phyloP scores from a whole-genome alignment of 2,888 invertebrate genomes.

The Papilio gigon region DNA sequence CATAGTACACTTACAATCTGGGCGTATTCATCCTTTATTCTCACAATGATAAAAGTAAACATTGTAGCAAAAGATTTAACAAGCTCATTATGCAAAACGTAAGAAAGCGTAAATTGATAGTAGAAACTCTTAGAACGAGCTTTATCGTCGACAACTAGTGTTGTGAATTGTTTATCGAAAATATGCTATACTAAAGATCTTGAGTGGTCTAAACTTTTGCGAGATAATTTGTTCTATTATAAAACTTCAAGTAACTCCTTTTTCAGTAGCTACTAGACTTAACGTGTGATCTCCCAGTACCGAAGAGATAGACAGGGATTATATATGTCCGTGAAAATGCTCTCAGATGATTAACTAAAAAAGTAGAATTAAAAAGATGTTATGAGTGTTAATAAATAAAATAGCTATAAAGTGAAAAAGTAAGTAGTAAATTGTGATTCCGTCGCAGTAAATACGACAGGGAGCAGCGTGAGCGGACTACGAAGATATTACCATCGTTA shows the following conservation, averaged over 20 bases:
- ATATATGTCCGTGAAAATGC: neutral
- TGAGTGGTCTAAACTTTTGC: constrained; percentile 12
- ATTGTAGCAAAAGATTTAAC: constrained; percentile 28
- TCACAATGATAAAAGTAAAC: constrained; percentile 25
- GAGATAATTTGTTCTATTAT: neutral
- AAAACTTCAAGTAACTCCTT: neutral
- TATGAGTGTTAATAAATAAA: constrained; percentile 7
- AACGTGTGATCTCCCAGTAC: too few relatives aligned
- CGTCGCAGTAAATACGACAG: constrained; percentile 17
- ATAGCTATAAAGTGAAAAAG: constrained; percentile 5
- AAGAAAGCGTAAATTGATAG: constrained; percentile 31
- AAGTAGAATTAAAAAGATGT: constrained; percentile 2
- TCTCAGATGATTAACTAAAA: neutral
- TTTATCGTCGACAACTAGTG: constrained; percentile 32
- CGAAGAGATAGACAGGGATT: neutral
- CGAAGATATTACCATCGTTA: constrained; percentile 31
- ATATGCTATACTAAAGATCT: neutral
- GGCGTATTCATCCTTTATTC: neutral
- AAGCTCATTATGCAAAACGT: constrained; percentile 38
- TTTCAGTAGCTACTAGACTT: too few relatives aligned
- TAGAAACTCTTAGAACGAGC: constrained; percentile 30
- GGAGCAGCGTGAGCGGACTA: constrained; percentile 8
- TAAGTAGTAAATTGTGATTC: constrained; percentile 25
- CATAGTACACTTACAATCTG: neutral
- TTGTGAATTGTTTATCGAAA: constrained; percentile 22